Conservation (phyloP, 2,888 invertebrate species). For the Dasysyrphus tricinctus region DNA sequence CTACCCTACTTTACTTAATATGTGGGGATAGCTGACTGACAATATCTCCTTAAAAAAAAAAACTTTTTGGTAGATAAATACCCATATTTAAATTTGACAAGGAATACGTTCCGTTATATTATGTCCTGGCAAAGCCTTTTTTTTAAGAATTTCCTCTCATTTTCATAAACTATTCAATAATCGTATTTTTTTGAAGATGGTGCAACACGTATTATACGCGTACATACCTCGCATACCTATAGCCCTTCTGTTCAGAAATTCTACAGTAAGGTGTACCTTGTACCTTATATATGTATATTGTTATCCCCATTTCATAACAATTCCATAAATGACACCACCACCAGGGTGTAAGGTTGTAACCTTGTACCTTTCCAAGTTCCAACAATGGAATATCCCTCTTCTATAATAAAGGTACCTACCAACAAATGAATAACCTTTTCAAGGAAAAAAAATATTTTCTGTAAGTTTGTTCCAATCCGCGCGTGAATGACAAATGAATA, state of each 20-base stretch:
- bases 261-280: background rate
- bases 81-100: background rate
- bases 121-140: background rate
- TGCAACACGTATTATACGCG: background rate
- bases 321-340: constrained; percentile 15
- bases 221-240: background rate
- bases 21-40: no score
- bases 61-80: no score
- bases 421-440: constrained; percentile 3
- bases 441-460: background rate
- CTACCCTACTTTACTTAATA: no score
- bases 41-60: no score
- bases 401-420: background rate
- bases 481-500: constrained; percentile 61
- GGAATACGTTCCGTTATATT: background rate
- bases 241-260: background rate
- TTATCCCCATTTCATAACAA: constrained; percentile 3
- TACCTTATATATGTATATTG: background rate
- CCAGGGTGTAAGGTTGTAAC: background rate
- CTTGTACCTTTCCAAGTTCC: background rate
- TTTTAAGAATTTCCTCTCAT: background rate
- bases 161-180: background rate
- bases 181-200: background rate
- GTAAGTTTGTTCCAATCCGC: constrained; percentile 40
- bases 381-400: no score